Conservation (phyloP, 2,113 vertebrate species). For the Pheucticus melanocephalus region DNA sequence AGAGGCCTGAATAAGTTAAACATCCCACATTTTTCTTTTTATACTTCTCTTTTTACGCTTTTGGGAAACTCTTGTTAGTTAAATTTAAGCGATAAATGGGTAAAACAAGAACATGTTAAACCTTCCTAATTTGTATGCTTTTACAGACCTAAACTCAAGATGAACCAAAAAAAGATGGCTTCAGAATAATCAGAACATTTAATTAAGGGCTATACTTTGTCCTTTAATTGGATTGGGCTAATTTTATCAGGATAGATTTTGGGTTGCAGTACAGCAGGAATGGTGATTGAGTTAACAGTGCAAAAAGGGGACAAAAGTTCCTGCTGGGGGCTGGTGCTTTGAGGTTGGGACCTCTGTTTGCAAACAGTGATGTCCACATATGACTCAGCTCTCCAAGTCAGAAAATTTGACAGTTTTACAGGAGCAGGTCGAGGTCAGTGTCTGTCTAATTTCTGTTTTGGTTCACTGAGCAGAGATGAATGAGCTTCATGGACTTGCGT, state of each 20-base stretch:
- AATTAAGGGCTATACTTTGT: slow-evolving; percentile 49
- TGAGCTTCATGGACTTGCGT: background rate
- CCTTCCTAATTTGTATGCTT: slow-evolving; percentile 14
- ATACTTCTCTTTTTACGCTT: background rate
- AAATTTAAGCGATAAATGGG: background rate
- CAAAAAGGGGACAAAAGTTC: background rate
- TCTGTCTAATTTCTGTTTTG: background rate
- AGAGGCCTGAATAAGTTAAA: slow-evolving; percentile 3
- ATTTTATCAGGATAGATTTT: slow-evolving; percentile 59
- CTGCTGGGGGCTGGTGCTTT: background rate
- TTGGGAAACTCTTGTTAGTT: background rate
- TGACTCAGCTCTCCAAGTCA: background rate
- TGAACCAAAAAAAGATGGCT: background rate
- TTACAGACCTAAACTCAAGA: slow-evolving; percentile 20
- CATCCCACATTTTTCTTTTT: slow-evolving; percentile 41
- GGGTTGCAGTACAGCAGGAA: background rate
- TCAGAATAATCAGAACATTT: slow-evolving; percentile 49
- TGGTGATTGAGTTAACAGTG: background rate
- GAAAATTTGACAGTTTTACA: background rate
- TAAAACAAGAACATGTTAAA: background rate
- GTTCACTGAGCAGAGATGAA: background rate
- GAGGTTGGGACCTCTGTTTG: background rate
- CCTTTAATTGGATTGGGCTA: slow-evolving; percentile 56
- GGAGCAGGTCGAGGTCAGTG: background rate
- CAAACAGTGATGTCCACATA: background rate